Evolutionary conservation across 2,113 vertebrate genomes (phyloP).

Genomic region (Jacana jacana): DNA sequence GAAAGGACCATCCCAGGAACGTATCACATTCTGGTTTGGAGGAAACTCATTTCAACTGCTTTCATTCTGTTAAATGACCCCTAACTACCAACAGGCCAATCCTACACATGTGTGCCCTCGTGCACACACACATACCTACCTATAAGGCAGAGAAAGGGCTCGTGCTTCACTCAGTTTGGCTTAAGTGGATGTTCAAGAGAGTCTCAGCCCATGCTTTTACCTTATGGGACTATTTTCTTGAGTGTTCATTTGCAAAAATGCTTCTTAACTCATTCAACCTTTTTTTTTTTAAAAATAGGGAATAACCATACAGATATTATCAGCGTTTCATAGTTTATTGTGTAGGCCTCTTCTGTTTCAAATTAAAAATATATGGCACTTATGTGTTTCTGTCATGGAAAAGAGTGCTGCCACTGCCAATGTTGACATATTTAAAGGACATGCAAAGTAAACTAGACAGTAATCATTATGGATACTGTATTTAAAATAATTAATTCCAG

Average conservation of each 20-base stretch:
- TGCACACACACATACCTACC: neutral
- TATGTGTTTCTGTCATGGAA: neutral
- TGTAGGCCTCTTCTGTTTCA: neutral
- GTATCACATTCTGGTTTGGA: neutral
- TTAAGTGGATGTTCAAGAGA: neutral
- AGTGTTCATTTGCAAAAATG: neutral
- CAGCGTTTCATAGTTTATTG: neutral
- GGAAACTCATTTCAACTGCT: constrained; percentile 37
- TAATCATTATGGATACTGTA: neutral
- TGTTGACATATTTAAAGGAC: neutral
- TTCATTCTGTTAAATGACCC: constrained; percentile 37
- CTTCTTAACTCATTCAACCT: neutral
- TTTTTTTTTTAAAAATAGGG: neutral
- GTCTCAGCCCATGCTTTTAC: neutral
- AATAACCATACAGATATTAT: neutral
- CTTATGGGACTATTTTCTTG: neutral
- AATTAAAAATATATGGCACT: neutral
- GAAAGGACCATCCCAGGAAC: constrained; percentile 23
- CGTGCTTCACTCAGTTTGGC: neutral
- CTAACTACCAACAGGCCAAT: neutral
- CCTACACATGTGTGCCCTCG: neutral
- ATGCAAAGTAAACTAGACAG: neutral
- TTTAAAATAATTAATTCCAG: neutral
- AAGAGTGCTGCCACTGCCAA: neutral
- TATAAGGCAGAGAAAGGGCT: neutral